Conservation (phyloP, 2,888 invertebrate species). For the Amiota minor region DNA sequence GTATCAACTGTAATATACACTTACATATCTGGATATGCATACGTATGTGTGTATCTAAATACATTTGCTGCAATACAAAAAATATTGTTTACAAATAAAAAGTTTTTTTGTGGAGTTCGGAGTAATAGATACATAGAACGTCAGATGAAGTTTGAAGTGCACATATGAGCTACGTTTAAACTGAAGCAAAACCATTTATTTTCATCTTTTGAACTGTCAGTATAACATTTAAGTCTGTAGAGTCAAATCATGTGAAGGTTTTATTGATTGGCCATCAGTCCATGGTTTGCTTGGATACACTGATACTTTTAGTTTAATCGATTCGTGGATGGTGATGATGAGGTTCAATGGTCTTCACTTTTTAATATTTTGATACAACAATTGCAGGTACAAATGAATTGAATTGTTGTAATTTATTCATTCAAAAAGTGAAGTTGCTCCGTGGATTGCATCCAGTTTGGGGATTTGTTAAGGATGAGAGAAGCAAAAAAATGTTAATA, state of each 20-base stretch:
- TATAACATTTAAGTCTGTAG: not conserved
- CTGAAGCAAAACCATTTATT: slow-evolving; percentile 53
- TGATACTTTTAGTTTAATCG: not conserved
- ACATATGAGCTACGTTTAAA: slow-evolving; percentile 28
- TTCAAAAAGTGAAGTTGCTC: not conserved
- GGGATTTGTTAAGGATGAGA: not conserved
- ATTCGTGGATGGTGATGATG: not conserved
- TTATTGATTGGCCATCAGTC: too few species aligned
- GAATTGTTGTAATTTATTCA: slow-evolving; percentile 47
- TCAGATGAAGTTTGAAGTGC: slow-evolving; percentile 6
- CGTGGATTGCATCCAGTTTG: not conserved
- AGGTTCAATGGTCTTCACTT: slow-evolving; percentile 30
- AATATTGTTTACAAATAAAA: slow-evolving; percentile 60
- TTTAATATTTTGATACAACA: slow-evolving; percentile 45
- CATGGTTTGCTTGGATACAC: not conserved
- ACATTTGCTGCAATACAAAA: slow-evolving; percentile 46
- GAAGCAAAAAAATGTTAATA: not conserved
- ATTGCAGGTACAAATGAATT: slow-evolving; percentile 61
- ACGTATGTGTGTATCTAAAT: slow-evolving; percentile 8
- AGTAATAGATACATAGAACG: slow-evolving; percentile 41
- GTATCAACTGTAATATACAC: too few species aligned
- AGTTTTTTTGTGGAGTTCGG: not conserved
- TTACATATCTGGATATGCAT: too few species aligned
- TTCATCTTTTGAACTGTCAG: slow-evolving; percentile 37
- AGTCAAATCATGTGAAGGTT: slow-evolving; percentile 1